Evolutionary conservation across 1,140 invertebrate genomes (phyloP), one percentile per base, ranked within the genome.

Genomic region (Drosophila setifemur): DNA sequence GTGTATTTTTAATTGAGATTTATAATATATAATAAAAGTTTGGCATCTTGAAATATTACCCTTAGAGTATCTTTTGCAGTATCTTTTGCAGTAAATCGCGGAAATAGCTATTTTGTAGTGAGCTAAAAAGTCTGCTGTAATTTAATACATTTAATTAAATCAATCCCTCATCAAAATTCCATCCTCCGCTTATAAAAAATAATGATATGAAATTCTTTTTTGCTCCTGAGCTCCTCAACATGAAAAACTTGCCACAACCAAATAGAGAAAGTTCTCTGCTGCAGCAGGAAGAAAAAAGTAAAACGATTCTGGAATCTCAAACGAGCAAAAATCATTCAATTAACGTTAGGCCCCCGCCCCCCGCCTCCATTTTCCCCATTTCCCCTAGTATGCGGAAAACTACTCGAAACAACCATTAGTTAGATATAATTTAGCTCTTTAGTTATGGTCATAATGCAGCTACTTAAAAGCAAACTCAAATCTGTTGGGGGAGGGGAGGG

Each of bases 371-470:
- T 1, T 8, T 39, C 39, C 14, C 18, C 9, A 9, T 8, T 12
- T 11, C 19, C 11, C 1, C 12, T 9, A n/a, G n/a, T n/a, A n/a
- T n/a, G n/a, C n/a, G n/a, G 8, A 39, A 12, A 33, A 44, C 35
- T 26, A 40, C 31, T 66, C 35, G 39, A 70, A 49, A 29, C 66
- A 18, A 26, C 67, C 67, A 71, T 71, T 71, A 71, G 67, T 60
- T 71, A 39, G 67, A 35, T 71, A 70, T 71, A 71, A 71, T 71
- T 71, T 70, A 70, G 67, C 66, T 58, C 25, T 29, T 31, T 33
- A 60, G 67, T 43, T 71, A 70, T 71, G 67, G 67, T 53, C 54
- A 70, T 60, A 71, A 71, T 71, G 68, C 67, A 63, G 69, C 69
- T 72, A 63, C 47, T 72, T 63, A 72, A 63, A 72, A 26, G 69